phyloP scores from a whole-genome alignment of 37 sponge, comb jelly and placozoan species.

The Theonella swinhoei region DNA sequence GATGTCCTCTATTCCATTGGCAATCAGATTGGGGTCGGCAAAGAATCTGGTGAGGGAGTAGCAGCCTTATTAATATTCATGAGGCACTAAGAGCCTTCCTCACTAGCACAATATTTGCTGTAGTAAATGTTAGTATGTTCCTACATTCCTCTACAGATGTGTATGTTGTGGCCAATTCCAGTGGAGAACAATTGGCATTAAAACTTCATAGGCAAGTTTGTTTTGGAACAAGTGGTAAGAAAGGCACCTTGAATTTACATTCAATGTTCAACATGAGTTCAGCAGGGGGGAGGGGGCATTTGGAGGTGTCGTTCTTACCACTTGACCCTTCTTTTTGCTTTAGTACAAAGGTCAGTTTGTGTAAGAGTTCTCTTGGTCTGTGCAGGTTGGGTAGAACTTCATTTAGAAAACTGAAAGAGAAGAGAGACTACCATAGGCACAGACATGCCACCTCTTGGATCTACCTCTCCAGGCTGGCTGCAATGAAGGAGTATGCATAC shows the following conservation, averaged over 20 bases:
- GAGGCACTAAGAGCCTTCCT: no score
- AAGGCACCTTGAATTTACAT: no score
- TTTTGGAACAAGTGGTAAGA: no score
- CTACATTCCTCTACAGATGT: no score
- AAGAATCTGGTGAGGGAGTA: conserved; percentile 84
- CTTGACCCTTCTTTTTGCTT: no score
- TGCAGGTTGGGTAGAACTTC: conserved; percentile 90
- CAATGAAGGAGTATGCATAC: conserved; percentile 91
- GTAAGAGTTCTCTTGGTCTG: no score
- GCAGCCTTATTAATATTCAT: no score
- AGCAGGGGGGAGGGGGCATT: no score
- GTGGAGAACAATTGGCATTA: conserved; percentile 80
- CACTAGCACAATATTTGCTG: not conserved
- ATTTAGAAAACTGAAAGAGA: conserved; percentile 94
- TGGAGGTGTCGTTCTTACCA: no score
- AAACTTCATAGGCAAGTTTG: conserved; percentile 91
- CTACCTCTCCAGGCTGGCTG: conserved; percentile 94
- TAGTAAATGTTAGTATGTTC: no score
- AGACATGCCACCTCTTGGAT: conserved; percentile 87
- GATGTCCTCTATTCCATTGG: conserved; percentile 88
- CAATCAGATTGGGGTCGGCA: conserved; percentile 98
- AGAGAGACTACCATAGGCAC: conserved; percentile 94
- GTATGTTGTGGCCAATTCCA: conserved; percentile 87
- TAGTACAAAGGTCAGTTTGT: no score
- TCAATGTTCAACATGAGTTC: no score